Conservation (phyloP, 2,797 vertebrate genomes). For the Picus viridis region DNA sequence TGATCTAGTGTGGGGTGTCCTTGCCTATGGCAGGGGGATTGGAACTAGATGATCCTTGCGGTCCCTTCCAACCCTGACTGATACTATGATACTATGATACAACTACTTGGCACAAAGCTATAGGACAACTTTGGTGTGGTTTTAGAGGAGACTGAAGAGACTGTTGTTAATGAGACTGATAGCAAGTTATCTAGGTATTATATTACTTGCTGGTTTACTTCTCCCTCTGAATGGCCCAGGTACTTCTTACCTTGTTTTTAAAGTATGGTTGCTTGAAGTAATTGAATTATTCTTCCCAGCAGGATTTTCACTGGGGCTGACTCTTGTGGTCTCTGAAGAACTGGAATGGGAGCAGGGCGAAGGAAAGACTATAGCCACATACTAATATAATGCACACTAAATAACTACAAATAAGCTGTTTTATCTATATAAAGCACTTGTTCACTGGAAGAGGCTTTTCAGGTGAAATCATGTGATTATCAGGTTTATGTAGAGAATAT, state of each 20-base stretch:
- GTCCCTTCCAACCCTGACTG: too few species aligned
- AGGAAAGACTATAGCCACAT: background rate
- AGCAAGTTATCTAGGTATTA: background rate
- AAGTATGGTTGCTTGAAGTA: background rate
- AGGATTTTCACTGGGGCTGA: background rate
- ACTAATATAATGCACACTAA: background rate
- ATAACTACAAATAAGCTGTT: background rate
- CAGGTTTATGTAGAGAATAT: background rate
- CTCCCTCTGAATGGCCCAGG: background rate
- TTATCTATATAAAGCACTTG: background rate
- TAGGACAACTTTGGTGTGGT: background rate
- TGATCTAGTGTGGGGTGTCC: too few species aligned
- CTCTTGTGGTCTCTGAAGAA: slow-evolving; percentile 14
- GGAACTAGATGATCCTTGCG: too few species aligned
- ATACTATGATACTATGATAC: too few species aligned
- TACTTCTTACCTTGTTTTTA: slow-evolving; percentile 28
- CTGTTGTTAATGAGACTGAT: background rate
- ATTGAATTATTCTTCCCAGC: background rate
- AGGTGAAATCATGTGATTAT: background rate
- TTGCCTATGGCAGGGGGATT: too few species aligned
- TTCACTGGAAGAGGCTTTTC: slow-evolving; percentile 4
- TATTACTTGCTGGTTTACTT: background rate
- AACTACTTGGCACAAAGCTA: background rate
- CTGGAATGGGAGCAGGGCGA: slow-evolving; percentile 10
- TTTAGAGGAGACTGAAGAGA: background rate